phyloP scores from a whole-genome alignment of 1,140 invertebrate species.

The Bombus turneri region DNA sequence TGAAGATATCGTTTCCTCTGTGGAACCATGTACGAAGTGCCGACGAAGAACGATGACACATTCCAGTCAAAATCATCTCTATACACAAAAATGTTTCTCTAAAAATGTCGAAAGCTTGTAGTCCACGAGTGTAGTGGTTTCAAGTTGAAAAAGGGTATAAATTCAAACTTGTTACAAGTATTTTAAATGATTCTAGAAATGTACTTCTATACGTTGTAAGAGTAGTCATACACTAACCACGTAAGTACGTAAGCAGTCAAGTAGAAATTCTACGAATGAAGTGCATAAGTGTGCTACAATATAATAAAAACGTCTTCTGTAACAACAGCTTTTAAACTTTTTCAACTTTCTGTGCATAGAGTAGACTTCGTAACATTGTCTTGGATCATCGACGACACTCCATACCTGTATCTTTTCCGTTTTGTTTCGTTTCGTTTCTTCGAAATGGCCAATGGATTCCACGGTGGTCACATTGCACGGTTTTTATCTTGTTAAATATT shows the following conservation, averaged over 20 bases:
- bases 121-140: not conserved
- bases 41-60: not conserved
- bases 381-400: not conserved
- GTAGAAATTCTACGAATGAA: no score
- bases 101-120: no score
- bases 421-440: not conserved
- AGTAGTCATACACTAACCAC: no score
- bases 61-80: not conserved
- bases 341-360: not conserved
- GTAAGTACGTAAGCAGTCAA: no score
- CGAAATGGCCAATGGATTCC: not conserved
- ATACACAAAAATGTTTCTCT: not conserved
- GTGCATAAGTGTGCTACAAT: not conserved
- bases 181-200: not conserved
- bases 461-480: not conserved
- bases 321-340: not conserved
- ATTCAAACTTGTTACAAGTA: not conserved
- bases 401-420: not conserved
- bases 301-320: not conserved
- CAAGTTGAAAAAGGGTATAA: no score
- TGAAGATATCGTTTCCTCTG: not conserved
- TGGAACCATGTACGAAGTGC: not conserved
- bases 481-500: conserved; percentile 8
- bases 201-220: no score
- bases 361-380: not conserved